Evolutionary conservation across 2,888 invertebrate genomes (phyloP).

Genomic region (Adineta ricciae): DNA sequence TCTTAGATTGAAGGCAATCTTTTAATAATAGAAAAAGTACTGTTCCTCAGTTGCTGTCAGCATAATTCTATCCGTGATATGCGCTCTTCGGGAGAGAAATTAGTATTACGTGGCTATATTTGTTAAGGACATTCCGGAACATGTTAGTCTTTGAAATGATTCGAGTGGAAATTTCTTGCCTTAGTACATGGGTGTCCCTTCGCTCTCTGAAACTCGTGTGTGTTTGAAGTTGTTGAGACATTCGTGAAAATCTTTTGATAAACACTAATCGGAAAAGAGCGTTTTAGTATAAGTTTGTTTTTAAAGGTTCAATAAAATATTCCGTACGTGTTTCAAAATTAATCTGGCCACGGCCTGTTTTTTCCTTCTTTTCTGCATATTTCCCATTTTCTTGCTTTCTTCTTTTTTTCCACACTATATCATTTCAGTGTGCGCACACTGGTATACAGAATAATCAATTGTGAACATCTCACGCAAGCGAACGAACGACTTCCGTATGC

Average conservation of each 20-base stretch:
- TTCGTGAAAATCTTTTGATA: not conserved
- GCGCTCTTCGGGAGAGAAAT: not conserved
- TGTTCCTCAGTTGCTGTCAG: not conserved
- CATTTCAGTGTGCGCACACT: not conserved
- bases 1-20: not conserved
- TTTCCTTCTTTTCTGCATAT: not conserved
- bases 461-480: constrained; percentile 5
- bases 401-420: not conserved
- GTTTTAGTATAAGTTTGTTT: not conserved
- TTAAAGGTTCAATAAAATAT: not conserved
- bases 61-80: not conserved
- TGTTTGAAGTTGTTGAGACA: too few relatives aligned
- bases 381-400: too few relatives aligned
- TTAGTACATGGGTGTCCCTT: not conserved
- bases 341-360: not conserved
- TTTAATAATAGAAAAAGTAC: not conserved
- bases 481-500: not conserved
- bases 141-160: too few relatives aligned
- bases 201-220: too few relatives aligned
- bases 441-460: not conserved
- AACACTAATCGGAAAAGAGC: not conserved
- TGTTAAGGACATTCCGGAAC: too few relatives aligned
- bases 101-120: not conserved
- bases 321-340: not conserved
- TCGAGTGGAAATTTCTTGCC: not conserved